phyloP scores from a whole-genome alignment of 2,888 invertebrate species.

The Agrenia bidenticulata region DNA sequence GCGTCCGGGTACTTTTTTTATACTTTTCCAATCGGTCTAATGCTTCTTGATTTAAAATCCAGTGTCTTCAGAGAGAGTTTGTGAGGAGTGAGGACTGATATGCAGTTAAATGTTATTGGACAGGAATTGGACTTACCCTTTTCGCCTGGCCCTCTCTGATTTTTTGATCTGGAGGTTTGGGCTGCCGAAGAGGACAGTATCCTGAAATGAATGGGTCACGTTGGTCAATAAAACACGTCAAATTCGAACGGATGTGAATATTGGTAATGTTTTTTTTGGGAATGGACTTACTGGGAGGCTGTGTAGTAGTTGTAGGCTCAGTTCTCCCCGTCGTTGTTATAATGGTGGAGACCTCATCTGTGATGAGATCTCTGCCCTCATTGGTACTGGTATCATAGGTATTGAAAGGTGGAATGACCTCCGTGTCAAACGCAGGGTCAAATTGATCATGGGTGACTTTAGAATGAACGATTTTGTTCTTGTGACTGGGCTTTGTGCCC shows the following conservation, averaged over 20 bases:
- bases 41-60: too few species aligned
- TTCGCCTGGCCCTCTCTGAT: constrained; percentile 83
- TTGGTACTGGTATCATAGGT: background rate
- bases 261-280: too few species aligned
- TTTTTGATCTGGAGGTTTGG: constrained; percentile 77
- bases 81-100: background rate
- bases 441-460: background rate
- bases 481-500: background rate
- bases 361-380: background rate
- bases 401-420: too few species aligned
- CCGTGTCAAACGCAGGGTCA: background rate
- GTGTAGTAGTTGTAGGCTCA: constrained; percentile 55
- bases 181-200: constrained; percentile 80
- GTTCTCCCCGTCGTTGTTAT: constrained; percentile 58
- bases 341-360: constrained; percentile 53
- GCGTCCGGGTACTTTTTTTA: too few species aligned
- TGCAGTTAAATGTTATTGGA: too few species aligned
- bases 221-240: too few species aligned
- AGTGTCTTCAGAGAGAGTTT: too few species aligned
- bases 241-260: too few species aligned
- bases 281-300: constrained; percentile 61
- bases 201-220: constrained; percentile 63
- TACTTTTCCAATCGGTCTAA: too few species aligned
- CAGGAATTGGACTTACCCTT: constrained; percentile 66
- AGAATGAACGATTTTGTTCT: too few species aligned